phyloP scores from a whole-genome alignment of 1,140 invertebrate genomes.

The Penaeus japonicus region DNA sequence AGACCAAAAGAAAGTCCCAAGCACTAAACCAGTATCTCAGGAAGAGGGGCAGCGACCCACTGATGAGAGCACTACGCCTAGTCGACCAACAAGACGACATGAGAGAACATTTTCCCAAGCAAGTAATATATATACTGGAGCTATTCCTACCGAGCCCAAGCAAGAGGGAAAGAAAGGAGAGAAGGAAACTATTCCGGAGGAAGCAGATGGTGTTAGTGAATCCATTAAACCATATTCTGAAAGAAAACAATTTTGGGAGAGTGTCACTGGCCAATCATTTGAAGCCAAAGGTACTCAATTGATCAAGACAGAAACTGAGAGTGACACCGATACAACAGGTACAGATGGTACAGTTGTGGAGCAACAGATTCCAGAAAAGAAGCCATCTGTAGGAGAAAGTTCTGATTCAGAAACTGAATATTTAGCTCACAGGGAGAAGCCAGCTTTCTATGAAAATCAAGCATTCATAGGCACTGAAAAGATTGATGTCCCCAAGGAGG shows the following conservation, averaged over 20 bases:
- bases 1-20: constrained; percentile 39
- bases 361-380: constrained; percentile 7
- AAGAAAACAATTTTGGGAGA: constrained; percentile 59
- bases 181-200: constrained; percentile 16
- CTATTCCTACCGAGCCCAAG: constrained; percentile 37
- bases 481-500: constrained; percentile 60
- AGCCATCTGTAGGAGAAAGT: constrained; percentile 50
- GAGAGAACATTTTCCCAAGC: constrained; percentile 57
- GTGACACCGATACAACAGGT: constrained; percentile 57
- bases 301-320: constrained; percentile 57
- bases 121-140: constrained; percentile 54
- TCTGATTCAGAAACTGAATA: constrained; percentile 63
- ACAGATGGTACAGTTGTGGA: constrained; percentile 49
- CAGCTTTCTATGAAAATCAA: constrained; percentile 66
- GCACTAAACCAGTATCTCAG: constrained; percentile 37
- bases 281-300: constrained; percentile 49
- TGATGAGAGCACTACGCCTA: constrained; percentile 7
- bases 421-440: constrained; percentile 60
- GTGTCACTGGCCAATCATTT: constrained; percentile 54
- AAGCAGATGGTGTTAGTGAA: constrained; percentile 45
- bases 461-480: constrained; percentile 66
- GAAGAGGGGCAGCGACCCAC: constrained; percentile 30
- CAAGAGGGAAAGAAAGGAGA: constrained; percentile 26
- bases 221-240: constrained; percentile 58
- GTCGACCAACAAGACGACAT: constrained; percentile 52